Evolutionary conservation across 1,140 invertebrate species (phyloP).

Genomic region (Penaeus indicus): DNA sequence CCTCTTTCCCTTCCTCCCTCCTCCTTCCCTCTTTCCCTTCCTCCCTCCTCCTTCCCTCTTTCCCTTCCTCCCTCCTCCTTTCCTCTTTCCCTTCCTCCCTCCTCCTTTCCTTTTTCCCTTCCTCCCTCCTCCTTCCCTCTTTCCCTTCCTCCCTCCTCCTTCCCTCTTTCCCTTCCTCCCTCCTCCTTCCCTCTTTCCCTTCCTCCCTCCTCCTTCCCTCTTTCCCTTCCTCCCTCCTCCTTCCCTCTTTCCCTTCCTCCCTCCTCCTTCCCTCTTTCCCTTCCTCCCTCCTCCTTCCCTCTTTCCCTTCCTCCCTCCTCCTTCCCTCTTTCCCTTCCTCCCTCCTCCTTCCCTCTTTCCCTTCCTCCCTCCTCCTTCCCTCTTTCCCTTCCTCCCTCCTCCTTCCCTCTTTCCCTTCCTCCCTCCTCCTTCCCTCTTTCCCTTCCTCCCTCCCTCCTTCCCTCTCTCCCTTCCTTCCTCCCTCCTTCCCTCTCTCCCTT

Average conservation of each 20-base stretch:
- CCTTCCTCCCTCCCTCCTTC: not conserved
- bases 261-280: too few relatives aligned
- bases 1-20: not conserved
- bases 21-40: not conserved
- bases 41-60: not conserved
- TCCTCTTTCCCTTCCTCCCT: too few relatives aligned
- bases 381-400: not conserved
- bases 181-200: too few relatives aligned
- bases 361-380: not conserved
- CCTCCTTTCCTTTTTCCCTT: not conserved
- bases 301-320: too few relatives aligned
- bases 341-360: not conserved
- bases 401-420: not conserved
- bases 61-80: not conserved
- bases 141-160: not conserved
- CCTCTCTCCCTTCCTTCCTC: not conserved
- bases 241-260: too few relatives aligned
- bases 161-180: not conserved
- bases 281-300: too few relatives aligned
- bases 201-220: too few relatives aligned
- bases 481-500: not conserved
- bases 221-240: too few relatives aligned
- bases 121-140: not conserved
- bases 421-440: not conserved
- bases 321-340: too few relatives aligned